Percentiles rank a stretch among this genome's conserved stretches.
Evolutionary conservation across 2,888 invertebrate genomes (phyloP).

Genomic region (Chironomus riparius): DNA sequence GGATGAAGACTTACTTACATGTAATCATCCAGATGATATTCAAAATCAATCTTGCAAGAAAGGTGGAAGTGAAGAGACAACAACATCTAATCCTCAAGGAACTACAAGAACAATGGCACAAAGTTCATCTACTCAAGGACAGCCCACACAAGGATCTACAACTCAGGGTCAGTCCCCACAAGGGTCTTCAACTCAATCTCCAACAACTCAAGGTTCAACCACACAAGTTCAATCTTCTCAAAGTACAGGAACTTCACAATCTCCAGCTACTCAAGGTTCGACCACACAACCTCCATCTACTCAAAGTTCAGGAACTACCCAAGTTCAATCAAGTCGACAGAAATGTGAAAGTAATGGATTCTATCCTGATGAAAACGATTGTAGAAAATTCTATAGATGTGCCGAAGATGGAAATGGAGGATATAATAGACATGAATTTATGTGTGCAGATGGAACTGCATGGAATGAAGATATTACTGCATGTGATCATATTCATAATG

Average conservation of each 20-base stretch:
- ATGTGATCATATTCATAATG: constrained; percentile 37
- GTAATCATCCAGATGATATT: constrained; percentile 46
- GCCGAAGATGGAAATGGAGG: neutral
- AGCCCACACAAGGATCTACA: constrained; percentile 18
- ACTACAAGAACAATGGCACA: constrained; percentile 24
- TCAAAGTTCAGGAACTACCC: neutral
- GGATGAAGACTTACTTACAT: constrained; percentile 54
- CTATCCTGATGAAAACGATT: too few species aligned
- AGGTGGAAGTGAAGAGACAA: constrained; percentile 31
- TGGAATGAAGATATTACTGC: constrained; percentile 47
- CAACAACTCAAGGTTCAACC: neutral
- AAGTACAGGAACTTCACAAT: neutral
- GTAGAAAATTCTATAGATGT: too few species aligned
- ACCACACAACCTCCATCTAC: neutral
- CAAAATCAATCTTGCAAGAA: constrained; percentile 33
- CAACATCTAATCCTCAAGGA: constrained; percentile 29
- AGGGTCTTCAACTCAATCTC: neutral
- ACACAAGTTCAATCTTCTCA: constrained; percentile 29
- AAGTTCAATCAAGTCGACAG: neutral
- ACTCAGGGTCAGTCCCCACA: constrained; percentile 29
- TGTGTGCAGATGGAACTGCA: constrained; percentile 55
- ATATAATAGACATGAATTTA: constrained; percentile 53
- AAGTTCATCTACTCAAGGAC: constrained; percentile 29
- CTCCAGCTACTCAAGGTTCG: neutral
- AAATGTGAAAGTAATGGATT: too few species aligned